Conservation (phyloP, 2,797 vertebrate species). For the Periparus ater region DNA sequence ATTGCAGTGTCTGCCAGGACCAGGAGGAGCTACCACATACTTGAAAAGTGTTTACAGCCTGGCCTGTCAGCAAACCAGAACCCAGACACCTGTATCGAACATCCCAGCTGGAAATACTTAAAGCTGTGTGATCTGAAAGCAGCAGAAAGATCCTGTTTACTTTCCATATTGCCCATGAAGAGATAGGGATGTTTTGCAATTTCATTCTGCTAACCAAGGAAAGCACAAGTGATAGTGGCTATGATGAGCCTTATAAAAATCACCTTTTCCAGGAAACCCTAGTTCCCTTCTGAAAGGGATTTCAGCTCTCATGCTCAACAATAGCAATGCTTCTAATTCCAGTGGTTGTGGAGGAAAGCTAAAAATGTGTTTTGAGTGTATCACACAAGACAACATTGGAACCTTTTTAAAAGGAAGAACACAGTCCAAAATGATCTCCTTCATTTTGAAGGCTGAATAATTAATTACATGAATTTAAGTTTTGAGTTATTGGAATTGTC, state of each 20-base stretch:
- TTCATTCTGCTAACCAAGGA: background rate
- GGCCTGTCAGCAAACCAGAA: background rate
- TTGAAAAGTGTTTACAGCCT: background rate
- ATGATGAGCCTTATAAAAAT: background rate
- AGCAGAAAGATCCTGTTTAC: background rate
- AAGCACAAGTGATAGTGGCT: background rate
- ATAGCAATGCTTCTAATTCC: background rate
- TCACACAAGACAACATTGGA: background rate
- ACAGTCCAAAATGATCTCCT: background rate
- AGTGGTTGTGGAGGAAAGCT: background rate
- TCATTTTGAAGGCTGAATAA: background rate
- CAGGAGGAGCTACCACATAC: background rate
- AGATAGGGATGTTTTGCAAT: background rate
- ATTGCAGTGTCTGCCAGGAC: background rate
- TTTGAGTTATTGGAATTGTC: background rate
- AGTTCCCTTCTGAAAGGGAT: background rate
- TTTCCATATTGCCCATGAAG: background rate
- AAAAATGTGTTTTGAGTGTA: background rate
- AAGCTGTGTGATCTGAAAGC: background rate
- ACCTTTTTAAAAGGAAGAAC: background rate
- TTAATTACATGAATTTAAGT: background rate
- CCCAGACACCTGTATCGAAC: rapidly evolving
- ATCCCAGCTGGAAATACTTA: background rate
- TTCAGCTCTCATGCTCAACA: background rate
- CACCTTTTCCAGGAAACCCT: background rate